Evolutionary conservation across 2,888 invertebrate genomes (phyloP), one percentile per base, ranked within the genome.

Genomic region (Silvanus unidentatus): DNA sequence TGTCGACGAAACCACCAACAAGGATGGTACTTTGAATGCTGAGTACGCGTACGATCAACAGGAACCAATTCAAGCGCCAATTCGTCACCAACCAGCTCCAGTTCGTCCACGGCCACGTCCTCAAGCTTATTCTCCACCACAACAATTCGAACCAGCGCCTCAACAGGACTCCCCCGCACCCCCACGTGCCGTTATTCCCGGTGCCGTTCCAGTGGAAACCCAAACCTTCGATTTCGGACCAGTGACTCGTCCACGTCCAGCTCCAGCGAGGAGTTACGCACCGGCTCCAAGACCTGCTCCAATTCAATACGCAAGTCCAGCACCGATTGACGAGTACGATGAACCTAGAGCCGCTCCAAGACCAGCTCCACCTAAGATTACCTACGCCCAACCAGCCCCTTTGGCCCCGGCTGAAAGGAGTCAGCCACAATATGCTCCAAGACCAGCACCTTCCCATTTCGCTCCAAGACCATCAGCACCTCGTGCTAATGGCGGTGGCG

Each of bases 1-100:
- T 2, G 80, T 78, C 11, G 78, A 79, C 45, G 79, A 80, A 63
- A 74, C 77, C 58, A 77, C 69, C 28, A 70, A 72, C 57, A 57
- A 66, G 67, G 52, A 71, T 65, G 53, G 70, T 40, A 63, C 68
- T 34, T 59, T 66, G 27, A 67, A 71, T 10, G 58, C 58, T 1
- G 73, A 75, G 41, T 76, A 73, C 45, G 59, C 63, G 37, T 63
- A 66, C 43, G 62, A 66, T 54, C 61, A 52, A 50, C 58, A 37
- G 56, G 62, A 44, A 53, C 59, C 59, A 52, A 58, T 63, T 22
- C 55, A 63, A 40, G 45, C 60, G 5, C 60, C 65, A 11, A 53
- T 49, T 29, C 45, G 46, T 43, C 57, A 52, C 47, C 28, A 49
- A 50, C 41, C 49, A 44, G 40, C 56, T 57, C 45, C 62, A 52